Evolutionary conservation across 2,797 vertebrate species (phyloP).

Genomic region (Eulemur coronatus): DNA sequence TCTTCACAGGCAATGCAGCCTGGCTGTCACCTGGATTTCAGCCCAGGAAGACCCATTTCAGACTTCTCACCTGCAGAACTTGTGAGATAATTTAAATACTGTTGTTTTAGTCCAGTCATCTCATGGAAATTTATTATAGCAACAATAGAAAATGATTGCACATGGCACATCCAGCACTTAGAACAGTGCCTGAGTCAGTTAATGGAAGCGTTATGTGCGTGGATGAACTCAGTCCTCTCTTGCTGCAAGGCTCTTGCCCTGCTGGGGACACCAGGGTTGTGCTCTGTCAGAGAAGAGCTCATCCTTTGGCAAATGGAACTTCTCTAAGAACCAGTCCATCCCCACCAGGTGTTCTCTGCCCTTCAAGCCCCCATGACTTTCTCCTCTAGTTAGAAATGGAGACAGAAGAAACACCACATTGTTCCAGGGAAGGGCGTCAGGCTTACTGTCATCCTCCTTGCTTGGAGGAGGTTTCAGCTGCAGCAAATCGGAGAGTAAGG

Average conservation of each 20-base stretch:
- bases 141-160: not conserved
- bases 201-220: no score
- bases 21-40: not conserved
- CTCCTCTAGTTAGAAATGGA: not conserved
- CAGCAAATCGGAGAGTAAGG: not conserved
- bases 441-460: not conserved
- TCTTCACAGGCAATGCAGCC: not conserved
- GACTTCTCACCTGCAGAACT: not conserved
- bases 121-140: not conserved
- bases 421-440: not conserved
- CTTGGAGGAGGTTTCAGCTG: not conserved
- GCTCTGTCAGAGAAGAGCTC: not conserved
- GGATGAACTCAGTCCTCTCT: not conserved
- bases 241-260: not conserved
- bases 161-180: no score
- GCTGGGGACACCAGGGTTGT: no score
- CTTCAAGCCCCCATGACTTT: not conserved
- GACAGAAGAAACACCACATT: not conserved
- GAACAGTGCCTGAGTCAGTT: no score
- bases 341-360: not conserved
- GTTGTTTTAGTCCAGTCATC: not conserved
- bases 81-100: not conserved
- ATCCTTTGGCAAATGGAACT: not conserved
- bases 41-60: not conserved
- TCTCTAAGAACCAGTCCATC: not conserved